A percentile compares a stretch with the other conserved stretches of the same genome.
These are phyloP conservation scores for Corythucha ciliata DNA, from an alignment of 2,888 invertebrate genomes.

Conservation along the genomic window DNA sequence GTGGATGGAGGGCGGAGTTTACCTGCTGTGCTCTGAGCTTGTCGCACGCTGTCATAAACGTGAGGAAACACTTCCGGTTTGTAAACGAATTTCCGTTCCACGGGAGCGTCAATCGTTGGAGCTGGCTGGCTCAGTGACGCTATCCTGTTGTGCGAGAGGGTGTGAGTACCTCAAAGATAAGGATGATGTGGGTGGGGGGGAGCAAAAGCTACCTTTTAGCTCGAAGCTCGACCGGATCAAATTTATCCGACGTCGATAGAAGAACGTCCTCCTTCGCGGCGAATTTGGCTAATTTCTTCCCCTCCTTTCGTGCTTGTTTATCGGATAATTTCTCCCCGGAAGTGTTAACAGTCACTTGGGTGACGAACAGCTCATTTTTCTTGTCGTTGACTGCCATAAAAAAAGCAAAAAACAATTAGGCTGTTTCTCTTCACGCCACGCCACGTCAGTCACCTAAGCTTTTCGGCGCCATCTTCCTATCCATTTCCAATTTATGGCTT, in stretches of 20 bases:
- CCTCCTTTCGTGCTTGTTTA: slow-evolving; percentile 72
- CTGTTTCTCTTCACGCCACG: not conserved
- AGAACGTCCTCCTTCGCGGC: slow-evolving; percentile 43
- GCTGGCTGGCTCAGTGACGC: slow-evolving; percentile 36
- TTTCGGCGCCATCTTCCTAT: slow-evolving; percentile 35
- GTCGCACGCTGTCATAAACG: slow-evolving; percentile 73
- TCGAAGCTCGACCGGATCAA: slow-evolving; percentile 48
- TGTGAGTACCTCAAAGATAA: not conserved
- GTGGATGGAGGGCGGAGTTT: slow-evolving; percentile 29
- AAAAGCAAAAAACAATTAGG: not conserved
- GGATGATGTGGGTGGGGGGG: too few species aligned
- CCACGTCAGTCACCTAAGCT: too few species aligned
- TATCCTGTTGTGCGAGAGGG: not conserved
- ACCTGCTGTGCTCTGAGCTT: slow-evolving; percentile 58
- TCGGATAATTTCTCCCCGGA: slow-evolving; percentile 67
- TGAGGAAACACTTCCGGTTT: slow-evolving; percentile 59
- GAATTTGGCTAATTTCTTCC: slow-evolving; percentile 58
- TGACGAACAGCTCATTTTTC: slow-evolving; percentile 21
- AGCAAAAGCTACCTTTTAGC: slow-evolving; percentile 44
- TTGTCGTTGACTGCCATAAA: slow-evolving; percentile 11
- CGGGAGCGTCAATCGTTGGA: slow-evolving; percentile 30
- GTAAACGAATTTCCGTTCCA: slow-evolving; percentile 33
- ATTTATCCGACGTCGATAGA: slow-evolving; percentile 45
- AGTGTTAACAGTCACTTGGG: slow-evolving; percentile 72
- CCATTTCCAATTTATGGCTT: slow-evolving; percentile 38